Evolutionary conservation across 2,888 invertebrate species (phyloP), one percentile per base, ranked within the genome.

Genomic region (Scaptomyza reducta): DNA sequence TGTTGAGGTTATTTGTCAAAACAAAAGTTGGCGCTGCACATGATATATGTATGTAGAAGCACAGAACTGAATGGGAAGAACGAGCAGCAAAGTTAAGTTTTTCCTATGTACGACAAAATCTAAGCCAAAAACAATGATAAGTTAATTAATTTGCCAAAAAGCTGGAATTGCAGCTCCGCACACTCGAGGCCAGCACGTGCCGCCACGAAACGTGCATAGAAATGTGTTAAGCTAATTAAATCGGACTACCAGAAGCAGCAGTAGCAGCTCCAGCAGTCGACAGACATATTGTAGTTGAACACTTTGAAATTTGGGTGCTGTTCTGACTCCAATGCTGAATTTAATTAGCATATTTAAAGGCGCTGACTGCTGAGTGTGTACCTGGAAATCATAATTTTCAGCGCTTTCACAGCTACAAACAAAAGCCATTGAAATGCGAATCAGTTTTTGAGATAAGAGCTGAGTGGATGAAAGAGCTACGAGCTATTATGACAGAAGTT

Each of bases 101-200:
- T 69, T 67, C 16, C 72, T 66, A 49, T 62, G 16, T 56, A 64
- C 76, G 74, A 77, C 70, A 69, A 74, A 79, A 74, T 59, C 70
- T 54, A 64, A 25, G 62, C 53, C 67, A 72, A 81, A 64, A 74
- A 73, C 85, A 85, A 85, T 85, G 82, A 81, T 84, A 86, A 84
- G 83, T 84, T 86, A 84, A 84, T 74, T 74, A 86, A 77, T 72
- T 69, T 75, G 44, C 46, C 53, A 10, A 49, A 33, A 25, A 10
- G 40, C 40, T 40, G 40, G 22, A 38, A 41, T 42, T 11, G 47
- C 55, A 42, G 40, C 16, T 16, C 10, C 56, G 22, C 47, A 41
- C 46, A 57, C 45, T 61, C 31, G 54, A 54, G 68, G 64, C 46
- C 60, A 77, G 74, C 80, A 86, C 83, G 80, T 80, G 74, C 57